phyloP scores from a whole-genome alignment of 2,113 vertebrate genomes.

The Myiagra hebetior region DNA sequence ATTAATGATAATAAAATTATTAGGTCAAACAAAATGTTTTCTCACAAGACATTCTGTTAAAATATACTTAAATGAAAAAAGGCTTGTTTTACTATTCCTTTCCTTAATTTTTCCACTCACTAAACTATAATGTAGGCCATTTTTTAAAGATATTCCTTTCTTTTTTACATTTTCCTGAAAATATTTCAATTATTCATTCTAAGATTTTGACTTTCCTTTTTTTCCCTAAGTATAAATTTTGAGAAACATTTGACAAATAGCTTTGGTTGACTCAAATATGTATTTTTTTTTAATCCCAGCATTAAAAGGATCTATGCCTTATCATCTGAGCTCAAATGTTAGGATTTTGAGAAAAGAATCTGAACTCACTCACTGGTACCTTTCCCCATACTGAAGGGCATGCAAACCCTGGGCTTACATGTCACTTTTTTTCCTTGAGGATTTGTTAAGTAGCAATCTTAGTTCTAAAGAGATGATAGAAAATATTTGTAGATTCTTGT shows the following conservation, averaged over 20 bases:
- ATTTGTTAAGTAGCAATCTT: neutral
- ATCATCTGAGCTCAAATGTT: neutral
- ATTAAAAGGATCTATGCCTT: neutral
- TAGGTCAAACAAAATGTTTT: neutral
- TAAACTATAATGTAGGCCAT: neutral
- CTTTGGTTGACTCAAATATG: neutral
- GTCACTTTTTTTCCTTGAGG: neutral
- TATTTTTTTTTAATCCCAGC: neutral
- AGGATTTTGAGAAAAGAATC: neutral
- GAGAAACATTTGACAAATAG: neutral
- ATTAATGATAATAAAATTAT: neutral
- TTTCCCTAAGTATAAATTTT: neutral
- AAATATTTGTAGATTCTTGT: neutral
- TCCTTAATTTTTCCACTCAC: neutral
- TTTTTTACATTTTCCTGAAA: neutral
- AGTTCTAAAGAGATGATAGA: neutral
- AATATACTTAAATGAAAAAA: neutral
- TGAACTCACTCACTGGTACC: neutral
- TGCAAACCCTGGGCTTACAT: neutral
- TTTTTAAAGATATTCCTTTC: neutral
- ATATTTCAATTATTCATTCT: neutral
- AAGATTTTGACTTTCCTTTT: neutral
- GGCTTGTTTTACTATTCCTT: neutral
- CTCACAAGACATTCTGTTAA: neutral
- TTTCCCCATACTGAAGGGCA: neutral